Evolutionary conservation across 1,140 invertebrate genomes (phyloP).

Genomic region (Cydia splendana): DNA sequence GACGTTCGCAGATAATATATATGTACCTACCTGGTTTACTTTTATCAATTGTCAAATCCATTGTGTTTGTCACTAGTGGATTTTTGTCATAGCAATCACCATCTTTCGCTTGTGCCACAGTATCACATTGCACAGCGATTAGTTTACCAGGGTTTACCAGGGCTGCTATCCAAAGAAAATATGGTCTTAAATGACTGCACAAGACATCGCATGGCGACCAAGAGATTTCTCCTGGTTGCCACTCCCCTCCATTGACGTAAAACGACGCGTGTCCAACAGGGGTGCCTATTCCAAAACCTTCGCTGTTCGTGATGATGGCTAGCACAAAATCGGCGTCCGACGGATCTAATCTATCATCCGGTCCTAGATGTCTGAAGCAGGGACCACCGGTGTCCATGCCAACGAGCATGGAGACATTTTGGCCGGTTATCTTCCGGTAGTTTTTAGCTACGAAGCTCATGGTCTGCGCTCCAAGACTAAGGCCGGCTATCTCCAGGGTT

Average conservation of each 20-base stretch:
- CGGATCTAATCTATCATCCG: constrained; percentile 57
- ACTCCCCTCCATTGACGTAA: constrained; percentile 86
- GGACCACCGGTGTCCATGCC: constrained; percentile 66
- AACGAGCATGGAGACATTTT: constrained; percentile 61
- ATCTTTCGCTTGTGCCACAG: constrained; percentile 60
- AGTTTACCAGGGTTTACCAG: constrained; percentile 53
- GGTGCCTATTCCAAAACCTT: constrained; percentile 83
- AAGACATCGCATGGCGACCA: constrained; percentile 55
- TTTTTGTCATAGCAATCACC: constrained; percentile 53
- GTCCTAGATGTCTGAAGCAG: constrained; percentile 62
- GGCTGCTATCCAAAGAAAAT: constrained; percentile 55
- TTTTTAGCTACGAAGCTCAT: constrained; percentile 62
- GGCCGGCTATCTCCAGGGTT: constrained; percentile 57
- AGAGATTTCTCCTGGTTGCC: constrained; percentile 81
- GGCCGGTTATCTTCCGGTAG: constrained; percentile 57
- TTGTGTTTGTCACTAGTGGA: constrained; percentile 52
- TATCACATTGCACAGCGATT: constrained; percentile 61
- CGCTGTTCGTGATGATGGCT: constrained; percentile 84
- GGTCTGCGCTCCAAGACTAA: constrained; percentile 66
- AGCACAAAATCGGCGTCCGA: constrained; percentile 22
- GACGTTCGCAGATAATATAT: constrained; percentile 60
- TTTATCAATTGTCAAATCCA: constrained; percentile 55
- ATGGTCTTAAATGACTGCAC: constrained; percentile 60
- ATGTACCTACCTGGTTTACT: constrained; percentile 52
- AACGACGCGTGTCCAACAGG: constrained; percentile 82